A percentile compares a stretch with the other conserved stretches of the same genome.
These are phyloP conservation scores for Anarrhichthys ocellatus DNA, from an alignment of 2,113 vertebrate species.

Conservation along the genomic window DNA sequence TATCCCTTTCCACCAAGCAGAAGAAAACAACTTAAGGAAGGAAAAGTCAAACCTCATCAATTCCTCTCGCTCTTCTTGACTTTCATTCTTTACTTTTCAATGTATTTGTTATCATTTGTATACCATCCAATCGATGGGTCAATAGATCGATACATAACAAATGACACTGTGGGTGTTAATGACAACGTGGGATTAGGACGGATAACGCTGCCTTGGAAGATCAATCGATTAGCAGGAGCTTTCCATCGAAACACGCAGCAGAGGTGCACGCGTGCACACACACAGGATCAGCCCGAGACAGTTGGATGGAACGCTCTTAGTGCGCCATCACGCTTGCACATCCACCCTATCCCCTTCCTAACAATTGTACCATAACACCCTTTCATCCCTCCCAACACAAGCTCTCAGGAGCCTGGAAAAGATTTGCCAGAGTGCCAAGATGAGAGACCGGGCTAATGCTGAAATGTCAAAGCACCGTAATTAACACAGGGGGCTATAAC, in stretches of 20 bases:
- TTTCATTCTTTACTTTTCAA: constrained; percentile 69
- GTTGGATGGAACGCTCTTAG: constrained; percentile 45
- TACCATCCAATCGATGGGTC: constrained; percentile 78
- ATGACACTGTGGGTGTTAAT: constrained; percentile 82
- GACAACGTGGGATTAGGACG: constrained; percentile 81
- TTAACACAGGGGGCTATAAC: constrained; percentile 81
- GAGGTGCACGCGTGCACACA: background rate
- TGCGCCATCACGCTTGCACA: constrained; percentile 32
- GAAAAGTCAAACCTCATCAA: constrained; percentile 69
- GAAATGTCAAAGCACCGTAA: constrained; percentile 82
- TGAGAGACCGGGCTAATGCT: constrained; percentile 74
- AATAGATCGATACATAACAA: constrained; percentile 83
- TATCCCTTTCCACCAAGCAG: background rate
- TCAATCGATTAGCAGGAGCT: constrained; percentile 69
- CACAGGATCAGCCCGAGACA: constrained; percentile 50
- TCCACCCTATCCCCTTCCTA: constrained; percentile 41
- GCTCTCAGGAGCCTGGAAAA: constrained; percentile 69
- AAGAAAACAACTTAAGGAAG: constrained; percentile 42
- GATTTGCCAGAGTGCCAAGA: constrained; percentile 71
- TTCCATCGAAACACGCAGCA: constrained; percentile 35
- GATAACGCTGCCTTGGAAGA: constrained; percentile 77
- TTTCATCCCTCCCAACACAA: constrained; percentile 58
- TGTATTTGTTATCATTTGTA: constrained; percentile 80
- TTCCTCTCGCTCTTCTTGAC: constrained; percentile 63
- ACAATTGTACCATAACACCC: constrained; percentile 60